Evolutionary conservation across 1,140 invertebrate genomes (phyloP), one percentile per base, ranked within the genome.

Genomic region (Drosophila takahashii): DNA sequence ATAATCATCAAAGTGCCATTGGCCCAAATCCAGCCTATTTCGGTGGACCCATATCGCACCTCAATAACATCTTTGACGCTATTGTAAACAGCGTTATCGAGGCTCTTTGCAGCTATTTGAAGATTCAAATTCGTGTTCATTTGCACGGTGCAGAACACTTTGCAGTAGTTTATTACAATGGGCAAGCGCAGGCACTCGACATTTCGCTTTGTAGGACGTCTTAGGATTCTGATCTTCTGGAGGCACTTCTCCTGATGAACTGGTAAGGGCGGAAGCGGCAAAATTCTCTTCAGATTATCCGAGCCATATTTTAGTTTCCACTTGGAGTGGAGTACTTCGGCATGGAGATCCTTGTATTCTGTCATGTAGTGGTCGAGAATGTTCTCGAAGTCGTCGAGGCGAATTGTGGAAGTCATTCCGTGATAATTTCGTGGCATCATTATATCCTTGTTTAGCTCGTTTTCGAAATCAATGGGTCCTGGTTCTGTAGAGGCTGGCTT

Each of bases 1-100:
- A 53, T 52, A 5, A 81, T 77, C 34, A 79, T 39, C 0, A 81
- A 9, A 22, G 34, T 60, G 18, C 77, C 79, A 39, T 67, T 58
- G 4, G 26, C 4, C 79, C 79, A 81, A 5, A 79, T 47, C 77
- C 79, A 79, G 8, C 72, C 72, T 15, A 79, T 16, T 9, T 56
- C 60, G 0, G 47, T 41, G 6, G 16, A 41, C 44, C 47, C 66
- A 27, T 32, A 79, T 0, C 41, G 54, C 11, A 50, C 45, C 22
- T 72, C 66, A 11, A 81, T 27, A 37, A 81, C 79, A 42, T 67
- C 42, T 0, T 67, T 52, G 1, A 67, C 42, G 13, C 9, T 47
- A 11, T 56, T 76, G 18, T 64, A 77, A 5, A 64, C 18, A 0
- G 48, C 48, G 45, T 67, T 57, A 4, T 44, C 52, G 16, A 79